Evolutionary conservation across 2,888 invertebrate species (phyloP), one percentile per base, ranked within the genome.

Genomic region (Dendrolimus pini): DNA sequence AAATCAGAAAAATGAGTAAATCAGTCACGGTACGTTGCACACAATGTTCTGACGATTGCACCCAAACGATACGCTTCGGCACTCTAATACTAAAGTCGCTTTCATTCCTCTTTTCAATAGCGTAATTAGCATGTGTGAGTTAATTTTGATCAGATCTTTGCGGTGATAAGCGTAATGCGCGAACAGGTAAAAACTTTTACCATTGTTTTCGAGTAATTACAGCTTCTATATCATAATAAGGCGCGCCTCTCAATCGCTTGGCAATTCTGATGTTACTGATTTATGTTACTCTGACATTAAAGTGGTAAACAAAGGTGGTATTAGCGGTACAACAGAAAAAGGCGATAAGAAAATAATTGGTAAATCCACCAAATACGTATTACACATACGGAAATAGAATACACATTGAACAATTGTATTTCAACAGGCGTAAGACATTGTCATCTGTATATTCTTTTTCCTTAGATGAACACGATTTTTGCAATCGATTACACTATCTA

Each of bases 151-250:
- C 62, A 65, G 78, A 81, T 82, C 47, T 47, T 10, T 68, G 73
- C 74, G 75, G 77, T 78, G 78, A 78, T 81, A 80, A 71, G 70
- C 70, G 65, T 62, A 70, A 74, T 70, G 66, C 67, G 66, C 67
- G 69, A 68, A 71, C 69, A 67, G 65, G 69, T 68, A 68, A 69
- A 74, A 75, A 77, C 75, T 77, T 77, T 77, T 75, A 71, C 76
- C 75, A 80, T 82, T 81, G 82, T 81, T 79, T 71, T 69, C 53
- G 47, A 52, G 52, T 56, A 53, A 56, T 58, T n/a, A 53, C 52
- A 56, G 56, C 41, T 52, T 58, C 54, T 58, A 47, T 42, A 41
- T 52, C n/a, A 47, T 54, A 55, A 55, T 54, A 54, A 30, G 52
- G 41, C 41, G 14, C 30, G 30, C n/a, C 7, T 54, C 54, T 47